phyloP scores from a whole-genome alignment of 2,888 invertebrate species.

The Scaptomyza reducta region DNA sequence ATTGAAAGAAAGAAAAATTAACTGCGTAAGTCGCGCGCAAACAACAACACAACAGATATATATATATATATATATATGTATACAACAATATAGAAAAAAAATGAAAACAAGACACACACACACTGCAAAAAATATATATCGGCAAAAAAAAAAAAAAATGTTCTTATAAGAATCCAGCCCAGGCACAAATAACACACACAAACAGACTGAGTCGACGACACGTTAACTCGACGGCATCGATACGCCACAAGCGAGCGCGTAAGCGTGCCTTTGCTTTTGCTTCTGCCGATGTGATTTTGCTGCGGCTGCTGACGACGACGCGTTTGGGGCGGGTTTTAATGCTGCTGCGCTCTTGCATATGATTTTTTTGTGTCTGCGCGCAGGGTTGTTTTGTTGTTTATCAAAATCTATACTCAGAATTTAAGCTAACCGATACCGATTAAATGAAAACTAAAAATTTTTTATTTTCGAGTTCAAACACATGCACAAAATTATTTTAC shows the following conservation, averaged over 20 bases:
- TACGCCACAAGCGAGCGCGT: constrained; percentile 45
- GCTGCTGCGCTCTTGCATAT: constrained; percentile 61
- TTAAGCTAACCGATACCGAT: constrained; percentile 54
- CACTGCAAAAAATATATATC: constrained; percentile 24
- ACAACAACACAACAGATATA: constrained; percentile 13
- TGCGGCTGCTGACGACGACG: constrained; percentile 45
- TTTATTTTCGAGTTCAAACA: constrained; percentile 40
- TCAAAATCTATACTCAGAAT: constrained; percentile 50
- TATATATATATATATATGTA: background rate
- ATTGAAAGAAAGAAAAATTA: constrained; percentile 45
- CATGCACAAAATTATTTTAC: constrained; percentile 18
- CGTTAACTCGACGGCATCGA: constrained; percentile 55
- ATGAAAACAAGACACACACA: constrained; percentile 25
- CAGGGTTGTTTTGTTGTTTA: constrained; percentile 59
- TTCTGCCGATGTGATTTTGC: constrained; percentile 27
- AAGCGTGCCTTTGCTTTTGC: constrained; percentile 56
- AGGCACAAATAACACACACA: constrained; percentile 26
- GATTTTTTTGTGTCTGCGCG: constrained; percentile 45
- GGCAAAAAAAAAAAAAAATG: constrained; percentile 18
- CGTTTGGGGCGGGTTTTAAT: constrained; percentile 62
- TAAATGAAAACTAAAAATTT: constrained; percentile 41
- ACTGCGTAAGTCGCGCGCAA: constrained; percentile 44
- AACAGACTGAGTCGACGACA: constrained; percentile 20
- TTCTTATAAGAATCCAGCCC: constrained; percentile 49
- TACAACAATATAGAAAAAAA: constrained; percentile 7